Evolutionary conservation across 1,140 invertebrate genomes (phyloP).

Genomic region (Rhagoletis zephyria): DNA sequence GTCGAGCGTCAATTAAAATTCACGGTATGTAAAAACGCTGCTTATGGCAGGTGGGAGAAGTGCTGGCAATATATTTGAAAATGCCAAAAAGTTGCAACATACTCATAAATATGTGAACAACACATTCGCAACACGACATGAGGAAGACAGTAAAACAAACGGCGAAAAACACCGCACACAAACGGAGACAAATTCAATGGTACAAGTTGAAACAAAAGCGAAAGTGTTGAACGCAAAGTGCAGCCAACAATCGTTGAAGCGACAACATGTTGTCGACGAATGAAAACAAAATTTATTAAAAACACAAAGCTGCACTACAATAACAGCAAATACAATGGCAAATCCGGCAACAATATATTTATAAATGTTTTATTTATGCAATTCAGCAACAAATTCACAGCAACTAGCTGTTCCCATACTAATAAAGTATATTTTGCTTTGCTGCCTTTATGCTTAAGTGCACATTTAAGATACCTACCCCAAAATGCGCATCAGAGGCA

Average conservation of each 20-base stretch:
- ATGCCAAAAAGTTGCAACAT: not conserved
- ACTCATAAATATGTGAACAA: too few relatives aligned
- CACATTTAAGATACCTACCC: too few relatives aligned
- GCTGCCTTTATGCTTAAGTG: too few relatives aligned
- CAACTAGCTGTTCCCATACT: not conserved
- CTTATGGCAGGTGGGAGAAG: not conserved
- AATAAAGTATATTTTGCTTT: too few relatives aligned
- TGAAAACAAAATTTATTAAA: not conserved
- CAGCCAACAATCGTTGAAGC: not conserved
- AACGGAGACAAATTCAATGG: not conserved
- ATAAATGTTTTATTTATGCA: not conserved
- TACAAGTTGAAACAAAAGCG: not conserved
- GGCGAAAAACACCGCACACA: not conserved
- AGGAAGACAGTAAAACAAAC: not conserved
- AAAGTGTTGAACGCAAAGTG: not conserved
- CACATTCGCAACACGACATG: not conserved
- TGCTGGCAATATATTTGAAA: not conserved
- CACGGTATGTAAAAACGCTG: not conserved
- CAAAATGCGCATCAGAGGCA: too few relatives aligned
- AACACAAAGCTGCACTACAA: not conserved
- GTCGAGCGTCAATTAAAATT: not conserved
- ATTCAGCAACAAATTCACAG: not conserved
- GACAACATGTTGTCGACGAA: not conserved
- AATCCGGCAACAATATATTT: conserved; percentile 13
- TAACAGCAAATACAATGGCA: not conserved